Percentiles rank a stretch among this genome's conserved stretches.
These are phyloP conservation scores for Pachypeltis micranthus DNA, from an alignment of 1,140 invertebrate genomes.

Conservation along the genomic window DNA sequence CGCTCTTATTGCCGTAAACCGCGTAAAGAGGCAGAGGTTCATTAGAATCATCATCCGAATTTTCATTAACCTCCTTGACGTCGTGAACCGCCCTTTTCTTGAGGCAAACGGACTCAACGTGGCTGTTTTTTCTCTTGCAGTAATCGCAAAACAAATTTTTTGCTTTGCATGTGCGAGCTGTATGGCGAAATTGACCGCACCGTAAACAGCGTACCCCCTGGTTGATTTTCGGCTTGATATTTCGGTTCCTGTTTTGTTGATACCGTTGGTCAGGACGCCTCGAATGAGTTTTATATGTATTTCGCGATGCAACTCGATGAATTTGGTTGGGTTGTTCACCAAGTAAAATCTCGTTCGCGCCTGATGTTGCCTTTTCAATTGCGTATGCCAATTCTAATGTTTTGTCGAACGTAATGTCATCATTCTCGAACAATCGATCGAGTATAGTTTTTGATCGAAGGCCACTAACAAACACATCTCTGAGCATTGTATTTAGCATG, in stretches of 20 bases:
- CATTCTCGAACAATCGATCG: background rate
- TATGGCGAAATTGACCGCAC: background rate
- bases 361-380: background rate
- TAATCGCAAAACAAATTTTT: background rate
- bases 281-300: background rate
- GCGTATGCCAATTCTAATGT: background rate
- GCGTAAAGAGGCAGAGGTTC: background rate
- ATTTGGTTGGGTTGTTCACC: background rate
- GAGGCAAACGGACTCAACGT: background rate
- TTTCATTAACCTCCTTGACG: background rate
- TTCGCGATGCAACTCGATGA: background rate
- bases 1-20: background rate
- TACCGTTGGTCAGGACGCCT: background rate
- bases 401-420: background rate
- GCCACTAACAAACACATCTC: constrained; percentile 1
- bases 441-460: background rate
- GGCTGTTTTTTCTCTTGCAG: background rate
- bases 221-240: background rate
- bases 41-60: background rate
- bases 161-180: constrained; percentile 3
- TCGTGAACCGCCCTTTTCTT: background rate
- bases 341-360: background rate
- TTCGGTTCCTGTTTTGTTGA: background rate
- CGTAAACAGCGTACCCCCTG: background rate
- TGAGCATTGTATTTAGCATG: background rate